Evolutionary conservation across 1,140 invertebrate genomes (phyloP).

Genomic region (Schlechtendalia chinensis): DNA sequence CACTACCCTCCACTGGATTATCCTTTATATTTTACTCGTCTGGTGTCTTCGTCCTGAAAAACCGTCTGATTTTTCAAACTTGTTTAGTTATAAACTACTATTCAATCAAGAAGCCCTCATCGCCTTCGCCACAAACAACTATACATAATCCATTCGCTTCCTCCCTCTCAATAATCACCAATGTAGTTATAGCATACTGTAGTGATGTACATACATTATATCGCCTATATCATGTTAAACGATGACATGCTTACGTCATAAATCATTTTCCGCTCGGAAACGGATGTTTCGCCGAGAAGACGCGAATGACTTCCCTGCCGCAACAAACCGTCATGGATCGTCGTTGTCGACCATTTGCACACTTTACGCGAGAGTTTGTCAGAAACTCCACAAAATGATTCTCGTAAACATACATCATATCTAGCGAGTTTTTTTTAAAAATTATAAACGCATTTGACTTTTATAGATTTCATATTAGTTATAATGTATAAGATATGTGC

Average conservation of each 20-base stretch:
- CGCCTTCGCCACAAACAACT: background rate
- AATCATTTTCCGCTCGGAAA: slow-evolving; percentile 32
- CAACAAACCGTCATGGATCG: background rate
- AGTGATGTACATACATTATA: background rate
- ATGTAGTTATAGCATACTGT: background rate
- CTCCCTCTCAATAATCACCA: background rate
- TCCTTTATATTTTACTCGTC: background rate
- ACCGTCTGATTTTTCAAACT: slow-evolving; percentile 33
- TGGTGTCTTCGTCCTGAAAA: background rate
- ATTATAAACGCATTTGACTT: background rate
- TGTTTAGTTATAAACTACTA: background rate
- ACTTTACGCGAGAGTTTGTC: background rate
- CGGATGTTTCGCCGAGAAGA: slow-evolving; percentile 18
- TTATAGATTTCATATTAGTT: background rate
- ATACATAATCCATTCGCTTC: background rate
- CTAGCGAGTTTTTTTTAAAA: background rate
- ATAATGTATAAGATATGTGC: background rate
- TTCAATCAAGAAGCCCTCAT: background rate
- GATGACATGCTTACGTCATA: slow-evolving; percentile 30
- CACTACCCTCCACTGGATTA: no score
- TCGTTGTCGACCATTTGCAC: background rate
- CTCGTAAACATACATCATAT: background rate
- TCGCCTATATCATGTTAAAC: slow-evolving; percentile 16
- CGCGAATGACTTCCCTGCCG: background rate
- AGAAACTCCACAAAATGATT: background rate